A percentile compares a stretch with the other conserved stretches of the same genome.
Evolutionary conservation across 92 coral and sea anemone genomes (phyloP).

Genomic region (Paramuricea clavata): DNA sequence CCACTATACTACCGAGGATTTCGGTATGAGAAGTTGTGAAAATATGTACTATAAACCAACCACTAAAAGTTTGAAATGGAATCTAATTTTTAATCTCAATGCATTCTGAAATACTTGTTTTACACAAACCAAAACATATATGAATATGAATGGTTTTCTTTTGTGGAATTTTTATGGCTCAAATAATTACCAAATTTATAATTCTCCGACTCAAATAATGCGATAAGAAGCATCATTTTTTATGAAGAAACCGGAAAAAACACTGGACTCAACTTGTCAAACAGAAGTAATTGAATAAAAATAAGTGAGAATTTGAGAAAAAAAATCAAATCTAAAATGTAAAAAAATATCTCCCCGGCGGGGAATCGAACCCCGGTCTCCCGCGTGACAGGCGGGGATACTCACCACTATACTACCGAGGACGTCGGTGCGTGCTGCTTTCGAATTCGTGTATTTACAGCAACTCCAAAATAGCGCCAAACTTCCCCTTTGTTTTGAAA

Average conservation of each 20-base stretch:
- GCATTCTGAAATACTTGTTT: too few relatives aligned
- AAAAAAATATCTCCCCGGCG: constrained; percentile 80
- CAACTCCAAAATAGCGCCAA: too few relatives aligned
- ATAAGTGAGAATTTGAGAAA: not conserved
- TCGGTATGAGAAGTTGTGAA: not conserved
- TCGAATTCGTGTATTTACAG: not conserved
- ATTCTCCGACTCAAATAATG: too few relatives aligned
- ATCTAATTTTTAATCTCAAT: too few relatives aligned
- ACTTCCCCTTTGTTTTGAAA: not conserved
- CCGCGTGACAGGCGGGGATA: constrained; percentile 99
- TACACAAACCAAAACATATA: too few relatives aligned
- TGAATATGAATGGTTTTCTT: too few relatives aligned
- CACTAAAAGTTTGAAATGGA: not conserved
- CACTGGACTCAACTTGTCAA: too few relatives aligned
- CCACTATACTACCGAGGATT: constrained; percentile 93
- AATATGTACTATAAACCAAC: not conserved
- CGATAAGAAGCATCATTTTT: too few relatives aligned
- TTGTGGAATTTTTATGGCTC: too few relatives aligned
- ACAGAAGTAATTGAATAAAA: not conserved
- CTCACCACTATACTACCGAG: constrained; percentile 95
- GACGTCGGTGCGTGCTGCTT: not conserved
- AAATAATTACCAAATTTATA: too few relatives aligned
- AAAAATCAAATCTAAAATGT: not conserved
- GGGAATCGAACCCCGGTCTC: constrained; percentile 99
- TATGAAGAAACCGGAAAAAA: too few relatives aligned